Percentiles rank a stretch among this genome's conserved stretches.
Conservation (phyloP, 2,797 vertebrate species). For the Hyperoplus lanceolatus region DNA sequence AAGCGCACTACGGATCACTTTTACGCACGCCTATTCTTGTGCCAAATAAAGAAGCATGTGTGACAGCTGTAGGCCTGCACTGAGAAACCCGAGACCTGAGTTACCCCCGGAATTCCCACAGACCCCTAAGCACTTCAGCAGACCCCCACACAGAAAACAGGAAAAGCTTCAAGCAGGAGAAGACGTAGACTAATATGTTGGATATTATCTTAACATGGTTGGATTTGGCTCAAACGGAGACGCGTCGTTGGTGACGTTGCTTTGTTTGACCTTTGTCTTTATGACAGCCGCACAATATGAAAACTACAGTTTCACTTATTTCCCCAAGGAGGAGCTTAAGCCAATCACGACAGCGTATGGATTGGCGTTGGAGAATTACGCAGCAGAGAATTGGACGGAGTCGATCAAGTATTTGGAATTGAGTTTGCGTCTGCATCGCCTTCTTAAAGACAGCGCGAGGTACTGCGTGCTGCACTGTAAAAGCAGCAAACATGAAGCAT, state of each 20-base stretch:
- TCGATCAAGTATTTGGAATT: slow-evolving; percentile 86
- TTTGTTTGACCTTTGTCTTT: slow-evolving; percentile 18
- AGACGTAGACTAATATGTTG: slow-evolving; percentile 4
- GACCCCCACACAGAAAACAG: slow-evolving; percentile 36
- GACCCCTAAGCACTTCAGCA: slow-evolving; percentile 64
- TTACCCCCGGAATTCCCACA: slow-evolving; percentile 54
- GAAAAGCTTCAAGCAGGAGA: neutral
- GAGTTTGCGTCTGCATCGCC: slow-evolving; percentile 88
- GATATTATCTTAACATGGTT: slow-evolving; percentile 55
- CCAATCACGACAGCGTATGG: slow-evolving; percentile 86
- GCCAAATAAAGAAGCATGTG: slow-evolving; percentile 45
- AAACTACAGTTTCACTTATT: slow-evolving; percentile 86
- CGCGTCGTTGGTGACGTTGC: neutral
- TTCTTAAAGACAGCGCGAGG: slow-evolving; percentile 87
- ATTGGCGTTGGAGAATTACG: slow-evolving; percentile 86
- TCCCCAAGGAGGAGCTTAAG: slow-evolving; percentile 85
- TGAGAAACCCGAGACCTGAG: slow-evolving; percentile 69
- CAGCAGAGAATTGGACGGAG: slow-evolving; percentile 88
- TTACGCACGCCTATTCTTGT: slow-evolving; percentile 31
- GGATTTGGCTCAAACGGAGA: slow-evolving; percentile 23
- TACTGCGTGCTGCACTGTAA: slow-evolving; percentile 84
- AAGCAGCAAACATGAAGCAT: slow-evolving; percentile 12
- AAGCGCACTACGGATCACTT: neutral
- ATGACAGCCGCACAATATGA: slow-evolving; percentile 83
- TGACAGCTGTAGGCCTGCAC: slow-evolving; percentile 48